Conservation (phyloP, 2,113 vertebrate species). For the Felis catus region DNA sequence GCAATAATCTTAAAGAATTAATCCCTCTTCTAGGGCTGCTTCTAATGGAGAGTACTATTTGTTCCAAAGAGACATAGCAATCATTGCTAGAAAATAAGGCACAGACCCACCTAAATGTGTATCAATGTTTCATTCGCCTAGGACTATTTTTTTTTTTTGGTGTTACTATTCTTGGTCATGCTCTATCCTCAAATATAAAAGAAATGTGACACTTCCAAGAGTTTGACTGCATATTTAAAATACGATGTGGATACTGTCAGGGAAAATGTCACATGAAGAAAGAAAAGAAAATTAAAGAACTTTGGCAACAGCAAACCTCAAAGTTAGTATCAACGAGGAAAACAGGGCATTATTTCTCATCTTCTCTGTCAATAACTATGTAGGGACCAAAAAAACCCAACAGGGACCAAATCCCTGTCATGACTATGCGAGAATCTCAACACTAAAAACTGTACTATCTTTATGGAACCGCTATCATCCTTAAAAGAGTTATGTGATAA, state of each 20-base stretch:
- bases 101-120: neutral
- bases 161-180: neutral
- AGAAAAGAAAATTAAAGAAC: neutral
- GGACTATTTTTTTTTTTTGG: neutral
- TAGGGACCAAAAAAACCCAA: no score
- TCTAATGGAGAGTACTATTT: constrained; percentile 42
- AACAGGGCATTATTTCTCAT: neutral
- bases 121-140: neutral
- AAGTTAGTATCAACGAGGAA: neutral
- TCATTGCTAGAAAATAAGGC: constrained; percentile 27
- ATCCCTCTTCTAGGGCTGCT: constrained; percentile 41
- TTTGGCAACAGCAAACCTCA: neutral
- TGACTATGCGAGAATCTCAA: neutral
- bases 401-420: no score
- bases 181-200: neutral
- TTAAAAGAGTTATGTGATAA: neutral
- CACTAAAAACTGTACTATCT: neutral
- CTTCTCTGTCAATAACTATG: neutral
- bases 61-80: constrained; percentile 28
- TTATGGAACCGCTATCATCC: neutral
- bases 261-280: neutral
- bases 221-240: constrained; percentile 31
- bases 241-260: neutral
- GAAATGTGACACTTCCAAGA: neutral
- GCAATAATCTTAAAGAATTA: constrained; percentile 52